These are phyloP conservation scores for Lasius fuliginosus DNA, from an alignment of 2,888 invertebrate genomes.

Conservation along the genomic window DNA sequence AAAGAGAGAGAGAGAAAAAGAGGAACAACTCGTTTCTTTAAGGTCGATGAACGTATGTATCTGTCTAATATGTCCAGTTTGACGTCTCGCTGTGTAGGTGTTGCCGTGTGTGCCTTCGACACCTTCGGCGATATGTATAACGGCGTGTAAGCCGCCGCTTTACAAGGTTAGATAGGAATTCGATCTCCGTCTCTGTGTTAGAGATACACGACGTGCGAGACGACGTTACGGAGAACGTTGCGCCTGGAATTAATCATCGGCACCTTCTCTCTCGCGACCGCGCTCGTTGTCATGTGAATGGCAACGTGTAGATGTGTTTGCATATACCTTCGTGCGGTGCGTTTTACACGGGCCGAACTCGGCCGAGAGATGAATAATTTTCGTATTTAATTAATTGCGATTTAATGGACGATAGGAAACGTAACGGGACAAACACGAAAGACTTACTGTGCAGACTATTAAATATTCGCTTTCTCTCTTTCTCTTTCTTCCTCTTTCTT, in stretches of 20 bases:
- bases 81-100: conserved; percentile 65
- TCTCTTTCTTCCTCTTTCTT: background rate
- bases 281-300: conserved; percentile 57
- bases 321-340: conserved; percentile 17
- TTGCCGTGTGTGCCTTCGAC: conserved; percentile 65
- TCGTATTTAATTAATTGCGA: conserved; percentile 62
- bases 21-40: conserved; percentile 19
- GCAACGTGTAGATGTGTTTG: conserved; percentile 39
- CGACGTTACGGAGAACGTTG: conserved; percentile 47
- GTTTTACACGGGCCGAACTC: conserved; percentile 33
- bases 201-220: conserved; percentile 46
- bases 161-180: conserved; percentile 76
- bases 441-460: conserved; percentile 30
- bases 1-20: background rate
- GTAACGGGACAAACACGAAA: conserved; percentile 44
- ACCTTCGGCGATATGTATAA: conserved; percentile 75
- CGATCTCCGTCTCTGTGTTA: conserved; percentile 61
- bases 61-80: conserved; percentile 70
- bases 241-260: conserved; percentile 66
- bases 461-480: conserved; percentile 22
- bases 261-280: conserved; percentile 51
- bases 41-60: conserved; percentile 69
- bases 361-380: conserved; percentile 60
- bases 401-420: conserved; percentile 51
- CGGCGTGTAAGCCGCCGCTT: conserved; percentile 73